Evolutionary conservation across 1,140 invertebrate species (phyloP), one percentile per base, ranked within the genome.

Genomic region (Zelostemma sp.): DNA sequence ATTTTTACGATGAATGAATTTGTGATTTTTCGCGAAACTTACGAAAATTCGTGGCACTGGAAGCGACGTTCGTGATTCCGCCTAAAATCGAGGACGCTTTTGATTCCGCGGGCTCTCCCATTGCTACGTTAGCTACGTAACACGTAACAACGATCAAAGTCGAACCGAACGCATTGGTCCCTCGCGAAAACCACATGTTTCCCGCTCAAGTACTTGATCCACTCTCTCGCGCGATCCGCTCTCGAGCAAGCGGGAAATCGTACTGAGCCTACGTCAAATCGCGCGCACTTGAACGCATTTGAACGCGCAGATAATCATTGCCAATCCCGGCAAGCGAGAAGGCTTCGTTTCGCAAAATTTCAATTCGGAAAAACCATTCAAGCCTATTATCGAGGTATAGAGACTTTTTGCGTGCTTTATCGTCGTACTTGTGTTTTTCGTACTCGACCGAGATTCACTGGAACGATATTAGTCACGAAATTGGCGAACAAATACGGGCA

Each of bases 21-120:
- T 17, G 40, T 19, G 16, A 19, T 33, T 17, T 28, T 48, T n/a
- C n/a, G 31, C 14, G 14, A 28, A 21, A 43, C 81, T 72, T 65
- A 83, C 81, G 49, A 46, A 83, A 79, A 73, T 80, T 80, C 0
- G 77, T 76, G 1, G 81, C 81, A 49, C 63, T 80, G 9, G 64
- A 74, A 0, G 81, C 81, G 14, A 80, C 80, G 28, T 80, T 83
- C 4, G 73, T 80, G 17, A 83, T 81, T 9, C 79, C 80, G 11
- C 67, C 76, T 4, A 80, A 63, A 54, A 83, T 69, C 6, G 73
- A 65, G n/a, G 73, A 54, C 0, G 75, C 74, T 9, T 56, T 48
- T 0, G 68, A 55, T 15, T 70, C 68, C 0, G 73, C 43, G 0
- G 48, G 56, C 12, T 64, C 63, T 35, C 62, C 68, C 33, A 60